Conservation (phyloP, 2,888 invertebrate species). For the Priapulus caudatus region DNA sequence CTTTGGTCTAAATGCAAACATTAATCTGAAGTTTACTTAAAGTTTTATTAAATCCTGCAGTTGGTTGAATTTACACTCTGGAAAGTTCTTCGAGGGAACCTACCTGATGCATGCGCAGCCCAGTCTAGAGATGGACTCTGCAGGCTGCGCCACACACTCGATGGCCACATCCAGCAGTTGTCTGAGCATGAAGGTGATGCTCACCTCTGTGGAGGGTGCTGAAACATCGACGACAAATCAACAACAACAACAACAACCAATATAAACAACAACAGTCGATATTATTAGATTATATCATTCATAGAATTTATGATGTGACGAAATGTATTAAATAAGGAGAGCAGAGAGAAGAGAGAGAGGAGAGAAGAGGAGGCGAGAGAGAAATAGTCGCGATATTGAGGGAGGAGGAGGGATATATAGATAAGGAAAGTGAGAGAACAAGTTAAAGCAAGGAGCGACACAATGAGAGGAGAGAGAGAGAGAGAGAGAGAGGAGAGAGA, state of each 20-base stretch:
- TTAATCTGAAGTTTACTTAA: too few species aligned
- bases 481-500: constrained; percentile 3
- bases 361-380: too few species aligned
- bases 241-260: neutral
- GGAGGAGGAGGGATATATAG: neutral
- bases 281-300: too few species aligned
- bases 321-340: too few species aligned
- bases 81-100: too few species aligned
- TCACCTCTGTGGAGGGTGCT: neutral
- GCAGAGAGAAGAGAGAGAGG: too few species aligned
- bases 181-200: constrained; percentile 61
- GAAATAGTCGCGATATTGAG: neutral
- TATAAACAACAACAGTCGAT: too few species aligned
- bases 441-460: neutral
- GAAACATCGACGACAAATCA: neutral
- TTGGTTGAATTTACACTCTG: too few species aligned
- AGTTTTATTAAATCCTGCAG: too few species aligned
- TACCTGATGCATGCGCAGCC: constrained; percentile 77
- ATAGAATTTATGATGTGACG: too few species aligned
- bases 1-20: too few species aligned
- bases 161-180: constrained; percentile 71
- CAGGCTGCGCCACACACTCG: constrained; percentile 79
- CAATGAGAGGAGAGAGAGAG: neutral
- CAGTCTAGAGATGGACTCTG: constrained; percentile 74
- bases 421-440: neutral